These are phyloP conservation scores for Propithecus perrieri DNA, from an alignment of 2,797 vertebrate species.

Conservation along the genomic window DNA sequence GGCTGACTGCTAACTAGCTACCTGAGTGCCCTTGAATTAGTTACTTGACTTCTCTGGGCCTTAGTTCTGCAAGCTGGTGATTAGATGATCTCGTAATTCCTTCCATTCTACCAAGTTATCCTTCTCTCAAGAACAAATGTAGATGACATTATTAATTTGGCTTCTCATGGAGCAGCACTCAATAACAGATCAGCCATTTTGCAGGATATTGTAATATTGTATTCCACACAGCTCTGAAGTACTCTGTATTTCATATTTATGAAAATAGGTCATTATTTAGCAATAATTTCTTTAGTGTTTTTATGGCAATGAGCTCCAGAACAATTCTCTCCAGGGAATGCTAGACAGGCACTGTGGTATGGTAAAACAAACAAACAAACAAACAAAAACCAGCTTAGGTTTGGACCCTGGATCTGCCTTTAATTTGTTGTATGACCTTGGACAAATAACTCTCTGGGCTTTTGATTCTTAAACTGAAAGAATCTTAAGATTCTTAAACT, in stretches of 20 bases:
- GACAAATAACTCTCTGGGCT: background rate
- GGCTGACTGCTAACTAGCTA: background rate
- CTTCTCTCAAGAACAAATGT: constrained; percentile 24
- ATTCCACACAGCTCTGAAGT: constrained; percentile 49
- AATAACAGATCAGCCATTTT: constrained; percentile 24
- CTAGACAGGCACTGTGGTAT: constrained; percentile 15
- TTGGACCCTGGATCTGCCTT: constrained; percentile 11
- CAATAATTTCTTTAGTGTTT: constrained; percentile 42
- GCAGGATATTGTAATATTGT: constrained; percentile 7
- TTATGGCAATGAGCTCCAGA: background rate
- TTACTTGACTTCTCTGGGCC: constrained; percentile 9
- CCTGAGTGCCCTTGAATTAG: background rate
- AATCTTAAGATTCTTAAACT: background rate
- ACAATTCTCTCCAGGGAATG: constrained; percentile 25
- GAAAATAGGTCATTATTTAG: constrained; percentile 52
- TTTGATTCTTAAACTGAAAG: constrained; percentile 42
- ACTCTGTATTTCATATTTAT: constrained; percentile 25
- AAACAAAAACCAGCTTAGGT: background rate
- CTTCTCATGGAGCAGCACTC: background rate
- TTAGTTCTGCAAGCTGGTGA: background rate
- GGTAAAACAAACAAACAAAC: background rate
- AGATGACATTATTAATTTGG: constrained; percentile 56
- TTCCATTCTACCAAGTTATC: constrained; percentile 18
- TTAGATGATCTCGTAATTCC: constrained; percentile 5
- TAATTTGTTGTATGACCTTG: constrained; percentile 27